Conservation (phyloP, 2,888 invertebrate species). For the Corythucha ciliata region DNA sequence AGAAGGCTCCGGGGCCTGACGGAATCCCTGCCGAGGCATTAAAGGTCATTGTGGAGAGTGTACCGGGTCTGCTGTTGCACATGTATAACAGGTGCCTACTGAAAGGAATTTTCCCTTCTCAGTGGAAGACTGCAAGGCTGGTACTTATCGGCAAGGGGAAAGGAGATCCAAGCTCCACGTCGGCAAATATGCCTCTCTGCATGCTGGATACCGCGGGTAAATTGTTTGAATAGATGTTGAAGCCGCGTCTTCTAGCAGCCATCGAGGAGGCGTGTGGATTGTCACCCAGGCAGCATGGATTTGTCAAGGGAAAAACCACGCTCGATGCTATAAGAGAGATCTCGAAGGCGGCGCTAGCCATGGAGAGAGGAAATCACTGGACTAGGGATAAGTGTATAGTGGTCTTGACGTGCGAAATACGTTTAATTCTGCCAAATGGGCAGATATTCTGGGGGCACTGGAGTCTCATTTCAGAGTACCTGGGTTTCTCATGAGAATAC, state of each 20-base stretch:
- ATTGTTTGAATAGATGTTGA: constrained; percentile 36
- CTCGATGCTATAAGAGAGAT: constrained; percentile 26
- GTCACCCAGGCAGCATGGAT: constrained; percentile 30
- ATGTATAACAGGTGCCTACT: constrained; percentile 21
- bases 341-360: constrained; percentile 11
- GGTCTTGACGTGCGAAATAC: constrained; percentile 27
- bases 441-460: constrained; percentile 25
- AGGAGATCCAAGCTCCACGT: constrained; percentile 14
- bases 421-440: constrained; percentile 34
- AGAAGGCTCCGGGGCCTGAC: constrained; percentile 23
- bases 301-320: constrained; percentile 29
- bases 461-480: constrained; percentile 20
- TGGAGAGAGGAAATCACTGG: constrained; percentile 1
- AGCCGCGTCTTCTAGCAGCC: constrained; percentile 30
- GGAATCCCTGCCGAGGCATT: constrained; percentile 16
- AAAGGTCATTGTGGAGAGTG: constrained; percentile 1
- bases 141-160: constrained; percentile 20
- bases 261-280: constrained; percentile 29
- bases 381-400: constrained; percentile 24
- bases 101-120: constrained; percentile 10
- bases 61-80: constrained; percentile 18
- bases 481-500: constrained; percentile 27
- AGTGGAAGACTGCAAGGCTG: constrained; percentile 19
- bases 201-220: constrained; percentile 22
- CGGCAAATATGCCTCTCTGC: constrained; percentile 16